Base-by-base conservation (phyloP, 2,888 invertebrate genomes). In the Pinctada fucata region DNA sequence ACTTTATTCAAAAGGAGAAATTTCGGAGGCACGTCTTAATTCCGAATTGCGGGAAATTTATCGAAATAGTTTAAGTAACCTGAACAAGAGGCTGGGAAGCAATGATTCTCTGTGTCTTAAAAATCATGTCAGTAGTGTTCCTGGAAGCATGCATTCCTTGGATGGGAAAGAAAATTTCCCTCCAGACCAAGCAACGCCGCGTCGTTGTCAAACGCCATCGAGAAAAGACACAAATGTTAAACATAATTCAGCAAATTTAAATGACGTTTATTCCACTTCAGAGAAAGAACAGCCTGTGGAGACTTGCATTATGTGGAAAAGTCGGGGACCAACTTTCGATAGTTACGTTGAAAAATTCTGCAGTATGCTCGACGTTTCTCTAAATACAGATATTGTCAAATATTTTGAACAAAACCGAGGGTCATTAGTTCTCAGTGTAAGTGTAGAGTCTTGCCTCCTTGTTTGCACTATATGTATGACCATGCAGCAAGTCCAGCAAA, bases 361-460 rank as follows among this genome's bases (percentile, higher is more conserved):
- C 73, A 75, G 79, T 4, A 80, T 81, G n/a, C 81, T 91, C 47
- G 86, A 88, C 58, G 84, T 84, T 58, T 79, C 80, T 6, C 79
- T 86, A 48, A 87, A 86, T 66, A 87, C 85, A 48, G 82, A 87
- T 31, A 83, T 91, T 63, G 84, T 91, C 74, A 89, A 90, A 76
- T 91, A 91, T 80, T 90, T 91, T 72, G 91, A 91, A 81, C 91
- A 91, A 79, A 88, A 90, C 47, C 81, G 91, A 13, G 91, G 90
- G n/a, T 89, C 91, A 0, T 83, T 91, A 16, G 87, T 91, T 13
- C 78, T 91, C 64, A 88, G 88, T 63, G 88, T 89, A 4, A 80
- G 85, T 73, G 84, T 88, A 13, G 85, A 86, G 49, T 81, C 87
- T n/a, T 83, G 84, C n/a, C 85, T 91, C 75, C 81, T 86, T 4